Percentiles rank a stretch among this genome's conserved stretches.
Conservation (phyloP, 2,888 invertebrate species). For the Aphidius colemani region DNA sequence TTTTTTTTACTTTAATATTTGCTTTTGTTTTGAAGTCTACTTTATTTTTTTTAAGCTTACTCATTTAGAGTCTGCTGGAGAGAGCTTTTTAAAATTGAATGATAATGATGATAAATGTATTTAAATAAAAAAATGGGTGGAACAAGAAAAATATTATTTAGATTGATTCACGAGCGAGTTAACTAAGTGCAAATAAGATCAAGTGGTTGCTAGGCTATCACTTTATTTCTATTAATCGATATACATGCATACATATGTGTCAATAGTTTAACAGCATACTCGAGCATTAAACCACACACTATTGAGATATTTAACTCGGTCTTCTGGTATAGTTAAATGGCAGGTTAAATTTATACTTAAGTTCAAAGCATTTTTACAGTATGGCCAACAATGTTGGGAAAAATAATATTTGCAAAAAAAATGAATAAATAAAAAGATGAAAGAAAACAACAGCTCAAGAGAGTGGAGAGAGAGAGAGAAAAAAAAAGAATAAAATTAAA, state of each 20-base stretch:
- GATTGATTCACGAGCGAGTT: constrained; percentile 1
- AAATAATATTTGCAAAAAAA: not conserved
- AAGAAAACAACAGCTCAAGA: too few species aligned
- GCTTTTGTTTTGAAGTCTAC: too few species aligned
- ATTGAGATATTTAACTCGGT: constrained; percentile 30
- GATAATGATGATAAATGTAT: too few species aligned
- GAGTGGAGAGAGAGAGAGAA: not conserved
- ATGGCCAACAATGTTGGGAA: not conserved
- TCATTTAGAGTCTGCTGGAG: too few species aligned
- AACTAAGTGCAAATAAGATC: constrained; percentile 16
- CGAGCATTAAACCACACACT: constrained; percentile 30
- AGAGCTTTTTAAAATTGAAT: too few species aligned
- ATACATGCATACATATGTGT: not conserved
- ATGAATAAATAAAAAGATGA: too few species aligned
- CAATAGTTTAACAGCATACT: constrained; percentile 26
- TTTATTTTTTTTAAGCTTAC: too few species aligned
- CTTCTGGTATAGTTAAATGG: constrained; percentile 10
- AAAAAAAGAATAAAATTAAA: not conserved
- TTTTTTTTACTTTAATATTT: too few species aligned
- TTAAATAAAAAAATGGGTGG: not conserved
- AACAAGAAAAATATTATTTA: not conserved
- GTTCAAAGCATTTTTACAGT: constrained; percentile 7
- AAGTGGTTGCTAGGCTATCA: constrained; percentile 12
- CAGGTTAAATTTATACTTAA: constrained; percentile 23
- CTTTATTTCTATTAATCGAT: constrained; percentile 7